Evolutionary conservation across 2,113 vertebrate genomes (phyloP).

Genomic region (Diglossa brunneiventris): DNA sequence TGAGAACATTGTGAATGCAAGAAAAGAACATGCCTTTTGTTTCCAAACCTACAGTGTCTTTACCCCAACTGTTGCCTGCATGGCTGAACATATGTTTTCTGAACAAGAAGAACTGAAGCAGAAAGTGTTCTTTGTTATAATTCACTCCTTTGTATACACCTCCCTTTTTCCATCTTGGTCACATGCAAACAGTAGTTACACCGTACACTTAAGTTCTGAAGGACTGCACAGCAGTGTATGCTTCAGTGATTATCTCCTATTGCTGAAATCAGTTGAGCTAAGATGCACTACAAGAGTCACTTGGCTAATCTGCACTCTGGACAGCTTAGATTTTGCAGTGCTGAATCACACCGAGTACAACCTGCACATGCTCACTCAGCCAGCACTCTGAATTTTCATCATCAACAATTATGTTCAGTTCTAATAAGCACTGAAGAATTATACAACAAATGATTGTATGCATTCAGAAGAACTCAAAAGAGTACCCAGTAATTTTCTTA

Average conservation of each 20-base stretch:
- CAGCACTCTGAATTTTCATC: background rate
- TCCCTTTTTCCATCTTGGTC: slow-evolving; percentile 61
- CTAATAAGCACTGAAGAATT: background rate
- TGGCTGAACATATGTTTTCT: slow-evolving; percentile 95
- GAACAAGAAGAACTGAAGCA: slow-evolving; percentile 90
- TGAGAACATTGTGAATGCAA: slow-evolving; percentile 85
- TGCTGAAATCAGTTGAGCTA: slow-evolving; percentile 27
- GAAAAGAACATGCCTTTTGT: slow-evolving; percentile 81
- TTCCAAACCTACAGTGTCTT: slow-evolving; percentile 81
- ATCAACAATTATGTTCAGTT: background rate
- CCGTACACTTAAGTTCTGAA: slow-evolving; percentile 58
- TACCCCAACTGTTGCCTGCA: slow-evolving; percentile 81
- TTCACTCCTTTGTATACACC: slow-evolving; percentile 81
- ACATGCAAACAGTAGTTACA: slow-evolving; percentile 65
- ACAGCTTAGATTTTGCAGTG: background rate
- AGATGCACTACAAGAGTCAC: background rate
- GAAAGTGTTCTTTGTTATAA: slow-evolving; percentile 87
- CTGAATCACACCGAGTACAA: background rate
- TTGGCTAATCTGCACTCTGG: background rate
- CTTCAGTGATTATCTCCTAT: slow-evolving; percentile 49
- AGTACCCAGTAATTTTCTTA: background rate
- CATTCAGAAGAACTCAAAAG: background rate
- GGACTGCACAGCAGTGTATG: slow-evolving; percentile 44
- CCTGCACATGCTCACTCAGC: background rate
- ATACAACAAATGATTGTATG: background rate